phyloP scores from a whole-genome alignment of 2,888 invertebrate genomes.

The Microctonus brassicae region DNA sequence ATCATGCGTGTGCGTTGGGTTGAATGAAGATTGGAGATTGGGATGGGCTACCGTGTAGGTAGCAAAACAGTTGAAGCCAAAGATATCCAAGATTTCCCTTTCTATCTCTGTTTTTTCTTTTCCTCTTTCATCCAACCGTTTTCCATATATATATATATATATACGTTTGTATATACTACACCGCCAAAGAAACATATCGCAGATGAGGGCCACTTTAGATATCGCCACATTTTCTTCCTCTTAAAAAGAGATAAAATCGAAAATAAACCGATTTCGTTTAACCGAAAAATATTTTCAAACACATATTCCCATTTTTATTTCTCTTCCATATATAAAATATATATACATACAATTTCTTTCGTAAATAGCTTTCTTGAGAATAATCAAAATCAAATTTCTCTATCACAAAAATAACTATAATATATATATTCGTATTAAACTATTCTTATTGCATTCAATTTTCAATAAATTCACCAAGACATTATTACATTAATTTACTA shows the following conservation, averaged over 20 bases:
- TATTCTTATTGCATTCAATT: not conserved
- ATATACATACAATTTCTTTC: too few relatives aligned
- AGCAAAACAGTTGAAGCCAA: conserved; percentile 42
- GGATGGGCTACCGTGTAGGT: conserved; percentile 33
- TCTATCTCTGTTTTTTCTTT: conserved; percentile 35
- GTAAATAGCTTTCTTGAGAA: too few relatives aligned
- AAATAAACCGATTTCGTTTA: conserved; percentile 29
- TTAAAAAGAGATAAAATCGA: conserved; percentile 28
- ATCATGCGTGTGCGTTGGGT: conserved; percentile 3
- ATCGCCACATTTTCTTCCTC: conserved; percentile 35
- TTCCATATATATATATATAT: too few relatives aligned
- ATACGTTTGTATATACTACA: conserved; percentile 23
- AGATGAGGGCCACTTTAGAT: conserved; percentile 39
- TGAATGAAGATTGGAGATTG: conserved; percentile 33
- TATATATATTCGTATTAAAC: not conserved
- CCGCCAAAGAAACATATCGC: conserved; percentile 7
- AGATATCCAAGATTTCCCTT: conserved; percentile 4
- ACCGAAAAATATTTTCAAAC: conserved; percentile 1
- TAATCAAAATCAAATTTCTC: not conserved
- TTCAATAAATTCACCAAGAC: not conserved
- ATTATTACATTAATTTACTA: not conserved
- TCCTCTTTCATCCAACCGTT: conserved; percentile 20
- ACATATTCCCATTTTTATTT: not conserved
- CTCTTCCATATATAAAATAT: not conserved
- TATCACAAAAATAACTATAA: not conserved